These are phyloP conservation scores for Pagrus major DNA, from an alignment of 2,113 vertebrate genomes.

Conservation along the genomic window DNA sequence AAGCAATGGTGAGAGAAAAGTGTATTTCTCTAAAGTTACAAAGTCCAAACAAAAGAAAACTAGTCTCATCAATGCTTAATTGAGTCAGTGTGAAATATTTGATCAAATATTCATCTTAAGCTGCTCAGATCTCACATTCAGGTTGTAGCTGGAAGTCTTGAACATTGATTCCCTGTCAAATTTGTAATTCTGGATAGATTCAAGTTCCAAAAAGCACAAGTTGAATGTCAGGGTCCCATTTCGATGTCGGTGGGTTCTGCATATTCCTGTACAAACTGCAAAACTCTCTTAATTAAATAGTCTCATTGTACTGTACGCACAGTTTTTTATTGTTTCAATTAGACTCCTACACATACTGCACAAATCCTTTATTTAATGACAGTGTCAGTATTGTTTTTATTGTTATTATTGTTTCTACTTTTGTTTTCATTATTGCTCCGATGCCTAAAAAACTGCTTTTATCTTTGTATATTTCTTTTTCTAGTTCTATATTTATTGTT, in stretches of 20 bases:
- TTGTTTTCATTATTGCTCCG: too few species aligned
- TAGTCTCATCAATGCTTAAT: conserved; percentile 55
- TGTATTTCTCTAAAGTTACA: not conserved
- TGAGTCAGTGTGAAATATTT: conserved; percentile 50
- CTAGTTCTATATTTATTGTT: too few species aligned
- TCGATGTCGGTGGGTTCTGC: not conserved
- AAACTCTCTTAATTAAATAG: too few species aligned
- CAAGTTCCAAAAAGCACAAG: conserved; percentile 21
- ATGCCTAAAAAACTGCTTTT: too few species aligned
- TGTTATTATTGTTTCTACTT: too few species aligned
- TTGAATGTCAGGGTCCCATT: conserved; percentile 23
- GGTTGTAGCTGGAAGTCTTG: conserved; percentile 39
- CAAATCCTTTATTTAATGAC: too few species aligned
- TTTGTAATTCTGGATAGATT: conserved; percentile 32
- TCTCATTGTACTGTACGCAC: too few species aligned
- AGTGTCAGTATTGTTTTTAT: too few species aligned
- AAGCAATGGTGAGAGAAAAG: not conserved
- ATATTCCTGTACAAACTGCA: too few species aligned
- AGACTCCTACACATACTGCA: too few species aligned
- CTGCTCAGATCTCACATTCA: conserved; percentile 53
- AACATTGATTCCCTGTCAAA: conserved; percentile 50
- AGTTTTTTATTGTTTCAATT: too few species aligned
- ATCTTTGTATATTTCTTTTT: too few species aligned
- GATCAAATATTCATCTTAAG: conserved; percentile 47
- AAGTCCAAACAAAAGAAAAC: conserved; percentile 47